Conservation (phyloP, 2,113 vertebrate genomes). For the Pollimyrus isidori region DNA sequence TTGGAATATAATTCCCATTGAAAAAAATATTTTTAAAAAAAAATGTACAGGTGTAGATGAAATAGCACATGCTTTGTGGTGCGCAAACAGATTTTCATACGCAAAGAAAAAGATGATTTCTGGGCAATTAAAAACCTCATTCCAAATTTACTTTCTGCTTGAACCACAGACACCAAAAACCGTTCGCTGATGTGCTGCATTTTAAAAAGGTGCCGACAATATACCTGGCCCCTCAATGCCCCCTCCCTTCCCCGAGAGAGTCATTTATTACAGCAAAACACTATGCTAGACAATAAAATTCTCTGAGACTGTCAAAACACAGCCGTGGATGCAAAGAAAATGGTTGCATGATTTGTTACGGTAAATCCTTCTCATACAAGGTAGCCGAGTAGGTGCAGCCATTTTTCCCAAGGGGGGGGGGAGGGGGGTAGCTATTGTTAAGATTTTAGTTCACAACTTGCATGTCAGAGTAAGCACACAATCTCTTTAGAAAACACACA, state of each 20-base stretch:
- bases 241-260: conserved; percentile 24
- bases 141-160: conserved; percentile 52
- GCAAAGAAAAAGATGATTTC: conserved; percentile 50
- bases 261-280: conserved; percentile 45
- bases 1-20: conserved; percentile 81
- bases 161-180: conserved; percentile 67
- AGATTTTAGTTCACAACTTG: conserved; percentile 15
- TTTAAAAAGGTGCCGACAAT: conserved; percentile 52
- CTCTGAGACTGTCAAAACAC: conserved; percentile 65
- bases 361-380: conserved; percentile 39
- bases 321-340: conserved; percentile 59
- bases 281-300: conserved; percentile 62
- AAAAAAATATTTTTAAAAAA: conserved; percentile 59
- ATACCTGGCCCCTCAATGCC: conserved; percentile 38
- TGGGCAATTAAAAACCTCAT: conserved; percentile 52
- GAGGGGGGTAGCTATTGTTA: too few relatives aligned
- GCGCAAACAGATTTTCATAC: conserved; percentile 83
- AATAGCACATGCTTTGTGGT: conserved; percentile 87
- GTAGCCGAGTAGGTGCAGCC: conserved; percentile 51
- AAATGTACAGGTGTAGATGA: conserved; percentile 74
- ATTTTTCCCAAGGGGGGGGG: conserved; percentile 58
- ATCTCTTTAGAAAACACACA: conserved; percentile 37
- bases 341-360: conserved; percentile 53
- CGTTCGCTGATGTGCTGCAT: conserved; percentile 58
- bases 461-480: conserved; percentile 45